Percentiles rank a stretch among this genome's conserved stretches.
Conservation (phyloP, 2,113 vertebrate species). For the Ammodytes marinus region DNA sequence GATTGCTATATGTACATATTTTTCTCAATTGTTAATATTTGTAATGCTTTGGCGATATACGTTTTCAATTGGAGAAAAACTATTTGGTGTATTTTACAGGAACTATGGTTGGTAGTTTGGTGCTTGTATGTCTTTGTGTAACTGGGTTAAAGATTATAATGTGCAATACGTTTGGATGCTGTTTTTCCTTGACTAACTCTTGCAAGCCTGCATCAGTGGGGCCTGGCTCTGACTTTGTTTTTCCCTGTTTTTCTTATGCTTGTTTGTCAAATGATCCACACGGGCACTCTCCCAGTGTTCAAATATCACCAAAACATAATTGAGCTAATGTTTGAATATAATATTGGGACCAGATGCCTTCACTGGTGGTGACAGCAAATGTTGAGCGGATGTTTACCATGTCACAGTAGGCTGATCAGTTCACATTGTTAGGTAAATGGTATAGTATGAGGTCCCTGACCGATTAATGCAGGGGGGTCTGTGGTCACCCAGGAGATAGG, state of each 20-base stretch:
- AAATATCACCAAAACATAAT: slow-evolving; percentile 22
- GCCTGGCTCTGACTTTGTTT: slow-evolving; percentile 47
- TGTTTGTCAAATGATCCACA: slow-evolving; percentile 9
- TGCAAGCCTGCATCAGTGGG: slow-evolving; percentile 36
- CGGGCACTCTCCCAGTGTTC: neutral
- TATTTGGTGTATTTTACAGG: neutral
- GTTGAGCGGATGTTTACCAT: slow-evolving; percentile 12
- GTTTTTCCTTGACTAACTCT: slow-evolving; percentile 48
- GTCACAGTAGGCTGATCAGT: slow-evolving; percentile 5
- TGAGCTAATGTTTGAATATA: slow-evolving; percentile 8
- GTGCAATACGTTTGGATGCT: slow-evolving; percentile 5
- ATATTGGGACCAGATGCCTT: slow-evolving; percentile 7
- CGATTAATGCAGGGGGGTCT: neutral
- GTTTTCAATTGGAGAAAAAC: too few species aligned
- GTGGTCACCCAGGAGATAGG: neutral
- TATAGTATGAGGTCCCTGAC: neutral
- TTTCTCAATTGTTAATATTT: too few species aligned
- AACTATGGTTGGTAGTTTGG: neutral
- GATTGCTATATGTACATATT: too few species aligned
- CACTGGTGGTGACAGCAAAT: slow-evolving; percentile 5
- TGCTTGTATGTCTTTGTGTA: slow-evolving; percentile 5
- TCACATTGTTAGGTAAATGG: neutral
- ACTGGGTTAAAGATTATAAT: neutral
- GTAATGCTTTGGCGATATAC: too few species aligned
- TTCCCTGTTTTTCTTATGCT: slow-evolving; percentile 8